Evolutionary conservation across 2,888 invertebrate species (phyloP), one percentile per base, ranked within the genome.

Genomic region (Neoaliturus tenellus): DNA sequence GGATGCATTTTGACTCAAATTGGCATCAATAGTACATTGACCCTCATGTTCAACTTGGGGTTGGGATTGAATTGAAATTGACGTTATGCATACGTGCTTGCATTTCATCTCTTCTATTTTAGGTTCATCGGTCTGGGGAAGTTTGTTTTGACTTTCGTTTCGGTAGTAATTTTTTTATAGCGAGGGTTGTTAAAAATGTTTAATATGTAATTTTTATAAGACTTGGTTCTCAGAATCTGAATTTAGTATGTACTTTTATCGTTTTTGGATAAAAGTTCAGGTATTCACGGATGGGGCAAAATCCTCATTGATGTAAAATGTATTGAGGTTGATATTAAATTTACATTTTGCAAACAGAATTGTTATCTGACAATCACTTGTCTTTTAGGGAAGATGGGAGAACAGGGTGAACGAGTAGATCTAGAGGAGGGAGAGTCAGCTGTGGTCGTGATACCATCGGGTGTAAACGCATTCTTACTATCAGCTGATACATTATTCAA

Each of bases 1-100:
- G 28, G 62, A 62, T 62, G 62, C 62, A 62, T 62, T 62, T 62
- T 62, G 62, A 62, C 62, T 62, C 62, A 62, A 62, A 62, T 62
- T 62, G 28, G 31, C 62, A 62, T 62, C 62, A 62, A 62, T 62
- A 62, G 62, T 62, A 28, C 62, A 62, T 62, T 62, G 62, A 62
- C 62, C 62, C 62, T 62, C 62, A n/a, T 28, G 28, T 62, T 62
- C 14, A 62, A 51, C 20, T 51, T 51, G 62, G 62, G 62, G 62
- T 62, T 62, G 62, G 62, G 14, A 62, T 28, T 62, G 62, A 62
- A 62, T 62, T 62, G 28, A 62, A 62, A 62, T 62, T 17, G 62
- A 62, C 62, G 62, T 62, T 28, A 62, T 62, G 62, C 62, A 62
- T 62, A 62, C 62, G 62, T 28, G 28, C 62, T 62, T 62, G 62